Evolutionary conservation across 2,888 invertebrate species (phyloP).

Genomic region (Encarsia formosa): DNA sequence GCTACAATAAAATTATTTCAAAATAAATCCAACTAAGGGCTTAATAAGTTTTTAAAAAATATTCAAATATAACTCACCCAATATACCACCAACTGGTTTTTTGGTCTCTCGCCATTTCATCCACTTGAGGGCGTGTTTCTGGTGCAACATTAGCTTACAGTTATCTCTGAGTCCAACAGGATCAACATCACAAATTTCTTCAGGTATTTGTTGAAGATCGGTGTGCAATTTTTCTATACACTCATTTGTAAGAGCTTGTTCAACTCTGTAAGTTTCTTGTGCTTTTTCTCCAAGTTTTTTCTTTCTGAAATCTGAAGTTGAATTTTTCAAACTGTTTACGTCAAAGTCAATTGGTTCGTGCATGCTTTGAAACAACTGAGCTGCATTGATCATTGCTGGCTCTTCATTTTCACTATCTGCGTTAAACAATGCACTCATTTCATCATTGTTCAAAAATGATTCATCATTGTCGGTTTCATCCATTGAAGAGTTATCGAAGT

Average conservation of each 20-base stretch:
- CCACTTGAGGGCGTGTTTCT: constrained; percentile 79
- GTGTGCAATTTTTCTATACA: constrained; percentile 65
- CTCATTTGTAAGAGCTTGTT: constrained; percentile 67
- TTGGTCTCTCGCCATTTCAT: constrained; percentile 78
- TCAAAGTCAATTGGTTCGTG: too few species aligned
- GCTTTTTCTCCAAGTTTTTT: constrained; percentile 6
- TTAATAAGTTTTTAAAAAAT: neutral
- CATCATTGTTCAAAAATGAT: too few species aligned
- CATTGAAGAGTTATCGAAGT: too few species aligned
- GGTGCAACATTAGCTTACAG: constrained; percentile 71
- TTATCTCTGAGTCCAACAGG: constrained; percentile 62
- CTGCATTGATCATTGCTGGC: too few species aligned
- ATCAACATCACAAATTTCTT: constrained; percentile 55
- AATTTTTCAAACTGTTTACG: too few species aligned
- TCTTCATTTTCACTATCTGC: too few species aligned
- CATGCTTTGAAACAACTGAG: too few species aligned
- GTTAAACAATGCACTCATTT: too few species aligned
- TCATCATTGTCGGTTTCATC: too few species aligned
- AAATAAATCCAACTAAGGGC: neutral
- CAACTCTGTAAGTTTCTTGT: neutral
- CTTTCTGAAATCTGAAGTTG: neutral
- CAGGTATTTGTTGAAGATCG: constrained; percentile 65
- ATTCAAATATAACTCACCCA: constrained; percentile 42
- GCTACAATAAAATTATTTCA: constrained; percentile 44
- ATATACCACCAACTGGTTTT: constrained; percentile 75